Evolutionary conservation across 1,140 invertebrate genomes (phyloP).

Genomic region (Atta texana): DNA sequence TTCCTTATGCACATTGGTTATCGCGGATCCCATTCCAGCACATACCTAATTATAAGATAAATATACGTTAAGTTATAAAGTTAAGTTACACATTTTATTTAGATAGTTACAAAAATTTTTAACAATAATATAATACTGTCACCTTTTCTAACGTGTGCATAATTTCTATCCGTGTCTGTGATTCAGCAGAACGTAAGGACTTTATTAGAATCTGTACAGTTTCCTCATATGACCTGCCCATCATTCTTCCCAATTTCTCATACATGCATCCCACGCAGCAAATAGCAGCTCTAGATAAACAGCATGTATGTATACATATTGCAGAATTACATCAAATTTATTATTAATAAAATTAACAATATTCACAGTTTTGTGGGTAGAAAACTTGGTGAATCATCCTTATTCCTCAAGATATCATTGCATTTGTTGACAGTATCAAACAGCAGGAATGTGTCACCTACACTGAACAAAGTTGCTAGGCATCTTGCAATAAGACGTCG

Average conservation of each 20-base stretch:
- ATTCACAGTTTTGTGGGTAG: conserved; percentile 97
- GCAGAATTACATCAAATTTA: background rate
- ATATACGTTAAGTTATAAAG: conserved; percentile 36
- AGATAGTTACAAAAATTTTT: conserved; percentile 24
- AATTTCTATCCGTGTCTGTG: conserved; percentile 97
- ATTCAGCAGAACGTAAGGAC: conserved; percentile 97
- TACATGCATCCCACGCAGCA: conserved; percentile 99
- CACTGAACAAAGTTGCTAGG: conserved; percentile 97
- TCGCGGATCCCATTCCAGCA: conserved; percentile 95
- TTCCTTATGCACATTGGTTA: conserved; percentile 95
- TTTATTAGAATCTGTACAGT: conserved; percentile 97
- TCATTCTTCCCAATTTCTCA: conserved; percentile 98
- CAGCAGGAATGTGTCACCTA: conserved; percentile 98
- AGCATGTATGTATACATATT: conserved; percentile 10
- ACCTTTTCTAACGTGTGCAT: conserved; percentile 98
- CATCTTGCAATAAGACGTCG: conserved; percentile 96
- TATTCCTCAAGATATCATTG: conserved; percentile 98
- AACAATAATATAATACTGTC: conserved; percentile 44
- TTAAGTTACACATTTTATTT: conserved; percentile 23
- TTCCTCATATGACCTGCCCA: conserved; percentile 99
- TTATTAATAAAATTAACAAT: conserved; percentile 9
- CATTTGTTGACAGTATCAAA: conserved; percentile 99
- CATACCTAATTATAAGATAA: conserved; percentile 87
- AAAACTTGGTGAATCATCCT: conserved; percentile 98
- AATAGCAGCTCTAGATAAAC: conserved; percentile 94